Conservation (phyloP, 2,113 vertebrate genomes). For the Ondatra zibethicus region DNA sequence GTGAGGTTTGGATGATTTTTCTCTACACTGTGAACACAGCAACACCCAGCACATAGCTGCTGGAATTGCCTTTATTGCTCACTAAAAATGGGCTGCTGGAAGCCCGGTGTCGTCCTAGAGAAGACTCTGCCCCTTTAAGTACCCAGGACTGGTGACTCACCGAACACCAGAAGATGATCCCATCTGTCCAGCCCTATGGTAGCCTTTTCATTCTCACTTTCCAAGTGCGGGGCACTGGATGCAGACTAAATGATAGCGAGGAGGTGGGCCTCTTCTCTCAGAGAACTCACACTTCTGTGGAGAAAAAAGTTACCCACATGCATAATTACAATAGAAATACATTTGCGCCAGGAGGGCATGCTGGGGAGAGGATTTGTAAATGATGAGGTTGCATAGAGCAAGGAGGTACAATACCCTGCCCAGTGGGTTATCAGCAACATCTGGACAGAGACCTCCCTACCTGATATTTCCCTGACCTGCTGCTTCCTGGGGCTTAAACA, state of each 20-base stretch:
- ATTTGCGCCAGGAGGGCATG: fast-evolving
- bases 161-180: background rate
- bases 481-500: background rate
- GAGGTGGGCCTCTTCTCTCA: background rate
- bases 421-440: background rate
- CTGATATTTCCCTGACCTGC: too few relatives aligned
- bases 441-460: background rate
- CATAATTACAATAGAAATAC: too few relatives aligned
- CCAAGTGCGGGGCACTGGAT: fast-evolving
- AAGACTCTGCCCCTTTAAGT: background rate
- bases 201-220: fast-evolving
- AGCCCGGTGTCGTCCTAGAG: background rate
- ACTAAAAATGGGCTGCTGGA: background rate
- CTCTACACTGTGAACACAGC: fast-evolving
- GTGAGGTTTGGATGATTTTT: background rate
- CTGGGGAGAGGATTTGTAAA: background rate
- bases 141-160: background rate
- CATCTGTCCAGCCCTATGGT: fast-evolving
- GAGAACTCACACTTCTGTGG: background rate
- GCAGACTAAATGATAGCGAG: fast-evolving
- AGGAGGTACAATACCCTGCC: too few relatives aligned
- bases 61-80: background rate
- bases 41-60: background rate
- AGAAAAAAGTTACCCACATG: background rate
- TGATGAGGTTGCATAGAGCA: fast-evolving